Evolutionary conservation across 2,888 invertebrate species (phyloP), one percentile per base, ranked within the genome.

Genomic region (Pristionchus exspectatus): DNA sequence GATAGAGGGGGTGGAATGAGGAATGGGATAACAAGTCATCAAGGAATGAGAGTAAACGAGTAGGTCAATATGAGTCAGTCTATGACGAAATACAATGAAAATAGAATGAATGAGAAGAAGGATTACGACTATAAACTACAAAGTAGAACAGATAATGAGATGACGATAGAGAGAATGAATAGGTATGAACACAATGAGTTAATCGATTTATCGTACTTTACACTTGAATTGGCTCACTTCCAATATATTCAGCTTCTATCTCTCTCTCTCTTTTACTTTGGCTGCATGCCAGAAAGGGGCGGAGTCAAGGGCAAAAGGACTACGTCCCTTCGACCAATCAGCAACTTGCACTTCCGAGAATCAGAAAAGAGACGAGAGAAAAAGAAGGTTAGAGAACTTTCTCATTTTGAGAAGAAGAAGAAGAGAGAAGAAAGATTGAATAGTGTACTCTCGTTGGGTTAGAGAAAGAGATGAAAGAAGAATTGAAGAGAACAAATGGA

Each of bases 291-390:
- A 54, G 50, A 33, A 81, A n/a, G 50, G 81, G 81, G 81, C 81
- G 81, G 81, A 54, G 81, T 81, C 54, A 27, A 33, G 50, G 74
- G 44, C 14, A 21, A 44, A 81, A 81, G 81, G 81, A 27, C 50
- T 50, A 81, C 81, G 44, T 54, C 81, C n/a, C 38, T 44, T 69
- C 87, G 50, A 87, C 63, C 87, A 69, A 85, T 59, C 56, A 85
- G 59, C 56, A 21, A 85, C 84, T 85, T 63, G 56, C 59, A 59
- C 84, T 59, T 85, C 59, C 84, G 33, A 59, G 56, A 59, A 56
- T 85, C 84, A 85, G 56, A 59, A 56, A 24, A 85, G 84, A 85
- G 56, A 54, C 74, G 44, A 59, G 33, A 85, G 56, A 30, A 21
- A 56, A 50, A 30, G 84, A 59, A 85, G 84, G 33, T 21, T 24